Evolutionary conservation across 1,140 invertebrate genomes (phyloP), one percentile per base, ranked within the genome.

Genomic region (Aphelenchoides fujianensis): DNA sequence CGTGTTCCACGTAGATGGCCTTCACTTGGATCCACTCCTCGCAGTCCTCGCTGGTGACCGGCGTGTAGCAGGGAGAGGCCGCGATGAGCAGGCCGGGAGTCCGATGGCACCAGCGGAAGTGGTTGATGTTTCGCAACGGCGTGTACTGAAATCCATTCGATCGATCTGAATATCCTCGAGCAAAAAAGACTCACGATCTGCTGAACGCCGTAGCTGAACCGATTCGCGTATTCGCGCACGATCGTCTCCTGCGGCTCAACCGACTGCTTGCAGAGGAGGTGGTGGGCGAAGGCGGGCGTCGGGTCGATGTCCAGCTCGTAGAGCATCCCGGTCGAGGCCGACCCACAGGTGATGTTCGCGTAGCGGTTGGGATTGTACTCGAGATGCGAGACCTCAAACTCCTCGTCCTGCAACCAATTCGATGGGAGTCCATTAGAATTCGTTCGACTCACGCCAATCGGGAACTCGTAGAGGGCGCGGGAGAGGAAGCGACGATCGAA

Each of bases 141-240:
- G 63, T 66, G 36, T 35, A 23, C 63, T 66, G 53, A 66, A 35
- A n/a, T n/a, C n/a, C n/a, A n/a, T n/a, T n/a, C n/a, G n/a, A n/a
- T n/a, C n/a, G 2, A 59, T 16, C 7, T 23, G 5, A 7, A 59
- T 7, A 30, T 55, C 27, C 37, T 66, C 53, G 23, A 66, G 1
- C 3, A 16, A 31, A 64, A 35, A 34, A 7, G 34, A 59, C 55
- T 36, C 23, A 66, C 63, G n/a, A 66, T 66, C n/a, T 66, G 19
- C n/a, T 66, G 27, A 12, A 66, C 16, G n/a, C 63, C 63, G 31
- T 66, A 66, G 1, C 36, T 41, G 31, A 66, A 66, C 27, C 31
- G 16, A n/a, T 66, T 12, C 16, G 63, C 63, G 32, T 66, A 66
- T 66, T 37, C 36, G 16, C 16, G 37, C 0, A 66, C 63, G 32